Conservation (phyloP, 2,113 vertebrate genomes). For the Etheostoma cragini region DNA sequence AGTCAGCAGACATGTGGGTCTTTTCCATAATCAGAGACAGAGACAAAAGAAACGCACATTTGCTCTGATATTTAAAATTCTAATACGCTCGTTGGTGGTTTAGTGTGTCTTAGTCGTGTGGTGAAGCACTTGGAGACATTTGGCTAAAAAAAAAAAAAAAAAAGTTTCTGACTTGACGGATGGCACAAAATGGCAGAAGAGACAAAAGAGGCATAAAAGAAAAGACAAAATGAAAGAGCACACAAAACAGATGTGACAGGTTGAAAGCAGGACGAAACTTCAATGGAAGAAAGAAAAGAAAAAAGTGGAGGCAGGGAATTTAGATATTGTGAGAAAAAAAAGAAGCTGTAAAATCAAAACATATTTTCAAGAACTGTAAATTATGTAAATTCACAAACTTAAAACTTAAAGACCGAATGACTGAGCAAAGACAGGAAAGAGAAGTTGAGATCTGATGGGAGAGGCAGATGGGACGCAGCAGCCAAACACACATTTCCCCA, state of each 20-base stretch:
- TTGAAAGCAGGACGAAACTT: conserved; percentile 21
- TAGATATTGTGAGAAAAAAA: not conserved
- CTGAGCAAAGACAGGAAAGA: not conserved
- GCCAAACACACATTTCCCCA: conserved; percentile 26
- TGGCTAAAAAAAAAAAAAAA: not conserved
- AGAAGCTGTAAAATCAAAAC: not conserved
- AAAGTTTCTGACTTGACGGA: conserved; percentile 11
- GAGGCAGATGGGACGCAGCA: conserved; percentile 16
- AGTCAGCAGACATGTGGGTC: conserved; percentile 25
- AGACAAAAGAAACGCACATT: conserved; percentile 1
- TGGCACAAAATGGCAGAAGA: not conserved
- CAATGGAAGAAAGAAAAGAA: not conserved
- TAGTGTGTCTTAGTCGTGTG: conserved; percentile 20
- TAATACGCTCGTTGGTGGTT: not conserved
- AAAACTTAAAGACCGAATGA: not conserved
- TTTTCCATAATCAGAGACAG: conserved; percentile 51
- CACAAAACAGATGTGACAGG: conserved; percentile 46
- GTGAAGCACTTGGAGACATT: not conserved
- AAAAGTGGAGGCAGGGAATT: not conserved
- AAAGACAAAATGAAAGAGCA: conserved; percentile 3
- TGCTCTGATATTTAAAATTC: not conserved
- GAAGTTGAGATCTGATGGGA: not conserved
- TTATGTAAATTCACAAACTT: not conserved
- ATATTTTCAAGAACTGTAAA: not conserved
- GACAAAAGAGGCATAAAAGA: not conserved